These are phyloP conservation scores for Proterorhinus semilunaris DNA, from an alignment of 2,113 vertebrate species.

Conservation along the genomic window DNA sequence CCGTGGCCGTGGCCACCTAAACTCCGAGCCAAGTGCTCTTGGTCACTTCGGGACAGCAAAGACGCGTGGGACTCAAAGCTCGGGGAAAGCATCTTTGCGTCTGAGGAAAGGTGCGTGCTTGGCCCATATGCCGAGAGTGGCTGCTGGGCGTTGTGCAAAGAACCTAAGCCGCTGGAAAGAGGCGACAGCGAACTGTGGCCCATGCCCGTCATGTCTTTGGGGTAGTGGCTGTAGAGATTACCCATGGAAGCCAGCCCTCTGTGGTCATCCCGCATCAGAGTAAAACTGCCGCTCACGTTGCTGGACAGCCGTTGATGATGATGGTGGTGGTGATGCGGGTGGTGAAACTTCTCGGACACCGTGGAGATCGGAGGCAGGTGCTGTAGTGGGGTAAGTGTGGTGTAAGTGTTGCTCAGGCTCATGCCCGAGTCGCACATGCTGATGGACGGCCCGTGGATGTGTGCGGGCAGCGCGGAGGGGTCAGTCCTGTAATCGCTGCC, in stretches of 20 bases:
- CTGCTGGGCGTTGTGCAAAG: conserved; percentile 92
- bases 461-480: conserved; percentile 81
- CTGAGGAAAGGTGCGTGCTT: conserved; percentile 84
- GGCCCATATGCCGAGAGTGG: conserved; percentile 86
- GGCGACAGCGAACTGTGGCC: conserved; percentile 89
- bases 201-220: conserved; percentile 94
- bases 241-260: conserved; percentile 90
- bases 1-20: conserved; percentile 84
- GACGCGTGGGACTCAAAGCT: conserved; percentile 94
- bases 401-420: conserved; percentile 93
- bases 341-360: conserved; percentile 96
- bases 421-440: conserved; percentile 95
- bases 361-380: conserved; percentile 94
- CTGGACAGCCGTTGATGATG: conserved; percentile 89
- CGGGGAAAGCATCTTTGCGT: conserved; percentile 90
- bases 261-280: conserved; percentile 94
- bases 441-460: conserved; percentile 90
- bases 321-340: conserved; percentile 88
- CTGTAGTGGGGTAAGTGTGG: conserved; percentile 93
- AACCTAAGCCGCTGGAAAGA: conserved; percentile 88
- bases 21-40: conserved; percentile 90
- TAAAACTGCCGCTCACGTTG: conserved; percentile 95
- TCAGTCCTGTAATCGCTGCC: conserved; percentile 89
- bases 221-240: conserved; percentile 93
- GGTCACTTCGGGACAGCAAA: conserved; percentile 88